Base-by-base conservation (phyloP, 2,113 vertebrate genomes). In the Oncorhynchus tshawytscha region DNA sequence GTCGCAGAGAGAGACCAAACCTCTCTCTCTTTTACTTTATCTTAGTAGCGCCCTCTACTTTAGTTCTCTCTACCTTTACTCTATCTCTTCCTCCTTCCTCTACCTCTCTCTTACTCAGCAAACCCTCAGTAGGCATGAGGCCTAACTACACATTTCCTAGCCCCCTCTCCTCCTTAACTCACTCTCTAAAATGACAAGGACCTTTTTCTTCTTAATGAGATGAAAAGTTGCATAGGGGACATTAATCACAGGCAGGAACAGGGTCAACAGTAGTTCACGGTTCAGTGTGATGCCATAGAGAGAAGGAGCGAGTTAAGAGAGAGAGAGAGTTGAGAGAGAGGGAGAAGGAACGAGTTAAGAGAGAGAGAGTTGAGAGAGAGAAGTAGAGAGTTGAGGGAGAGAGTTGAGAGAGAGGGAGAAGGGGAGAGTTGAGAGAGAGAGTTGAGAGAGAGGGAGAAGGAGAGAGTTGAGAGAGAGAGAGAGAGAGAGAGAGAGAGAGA, bases 231-330 rank as follows among this genome's bases (percentile, higher is more conserved):
- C 82, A 77, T 73, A 73, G 80, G 83, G 78, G 86, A 74, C 80
- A 88, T 88, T 81, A 82, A 85, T 65, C 88, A 15, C 0, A 57
- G 66, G 69, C 60, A 49, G 74, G 84, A 67, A 73, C 67, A 79
- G 79, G 83, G 84, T 90, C 90, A 89, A 71, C 70, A 69, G 81
- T 78, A 88, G 90, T 86, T 89, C 86, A 79, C 54, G 70, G 65
- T 48, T 78, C 81, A 80, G 80, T 75, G 80, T 70, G 73, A 73
- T 78, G 83, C 29, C 70, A 75, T 75, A 80, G 80, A 67, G 31
- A 72, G 54, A 0, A 25, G 81, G 64, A 60, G 75, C 80, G 79
- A 72, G 64, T n/a, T 64, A 72, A 74, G 45, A 75, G 73, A 31
- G 79, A 78, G 15, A 86, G 69, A 31, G 31, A 31, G 31, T 31